Evolutionary conservation across 2,888 invertebrate species (phyloP), one percentile per base, ranked within the genome.

Genomic region (Spodoptera exigua): DNA sequence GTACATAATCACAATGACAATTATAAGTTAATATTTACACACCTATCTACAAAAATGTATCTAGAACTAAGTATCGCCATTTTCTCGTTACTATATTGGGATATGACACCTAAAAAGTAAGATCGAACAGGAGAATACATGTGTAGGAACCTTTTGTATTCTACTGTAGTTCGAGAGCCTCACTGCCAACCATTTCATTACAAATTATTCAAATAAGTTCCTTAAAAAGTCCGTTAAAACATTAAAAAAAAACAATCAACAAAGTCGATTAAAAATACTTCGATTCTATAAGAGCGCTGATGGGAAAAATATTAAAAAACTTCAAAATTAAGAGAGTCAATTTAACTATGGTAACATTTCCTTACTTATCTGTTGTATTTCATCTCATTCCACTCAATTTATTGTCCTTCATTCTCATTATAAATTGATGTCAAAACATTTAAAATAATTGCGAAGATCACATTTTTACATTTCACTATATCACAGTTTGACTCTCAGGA

Each of bases 381-480:
- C 18, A 53, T 59, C 18, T 51, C 53, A 61, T 48, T 37, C 39
- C 17, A 35, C 12, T 39, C 32, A 53, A 36, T 72, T 83, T 83
- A 86, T 82, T 84, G 83, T 85, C 82, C 76, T 76, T 69, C 82
- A 75, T 76, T 70, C 66, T 70, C 57, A 64, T 70, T 61, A 45
- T 70, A 70, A 74, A 76, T 67, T 78, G 74, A 73, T 79, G 82
- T 81, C 76, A 76, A 76, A 70, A 70, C 40, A 62, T 81, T 27
- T 76, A 81, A 81, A 78, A 78, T 82, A 86, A 86, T 87, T 86
- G 86, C 82, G 71, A 73, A 77, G 78, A 86, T 88, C 85, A 87
- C 86, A 88, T 82, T 79, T 82, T 81, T 77, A 78, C 73, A 82
- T 84, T 88, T 84, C 85, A 85, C 9, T 37, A 43, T 77, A 78